Evolutionary conservation across 2,113 vertebrate genomes (phyloP).

Genomic region (Nothoprocta perdicaria): DNA sequence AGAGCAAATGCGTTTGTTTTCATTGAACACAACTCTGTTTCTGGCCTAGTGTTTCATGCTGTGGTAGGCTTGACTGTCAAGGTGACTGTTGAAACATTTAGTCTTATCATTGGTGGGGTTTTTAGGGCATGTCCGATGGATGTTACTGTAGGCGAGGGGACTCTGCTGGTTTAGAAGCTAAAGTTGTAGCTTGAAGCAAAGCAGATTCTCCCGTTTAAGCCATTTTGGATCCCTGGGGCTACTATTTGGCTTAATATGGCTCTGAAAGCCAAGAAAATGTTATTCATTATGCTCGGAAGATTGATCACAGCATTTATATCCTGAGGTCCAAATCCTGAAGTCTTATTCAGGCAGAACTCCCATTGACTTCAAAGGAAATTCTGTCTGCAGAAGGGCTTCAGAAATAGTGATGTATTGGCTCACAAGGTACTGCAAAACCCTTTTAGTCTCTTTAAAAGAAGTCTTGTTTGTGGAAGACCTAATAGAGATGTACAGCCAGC

Average conservation of each 20-base stretch:
- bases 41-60: not conserved
- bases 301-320: slow-evolving; percentile 32
- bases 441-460: not conserved
- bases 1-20: not conserved
- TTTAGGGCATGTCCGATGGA: not conserved
- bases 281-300: slow-evolving; percentile 31
- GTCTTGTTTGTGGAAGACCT: not conserved
- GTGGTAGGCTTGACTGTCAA: not conserved
- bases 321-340: slow-evolving; percentile 43
- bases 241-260: slow-evolving; percentile 1
- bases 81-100: not conserved
- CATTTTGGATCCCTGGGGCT: slow-evolving; percentile 22
- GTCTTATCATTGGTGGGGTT: not conserved
- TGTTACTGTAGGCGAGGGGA: not conserved
- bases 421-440: not conserved
- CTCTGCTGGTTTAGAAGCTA: slow-evolving; percentile 4
- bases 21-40: not conserved
- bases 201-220: not conserved
- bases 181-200: slow-evolving; percentile 17
- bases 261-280: slow-evolving; percentile 58
- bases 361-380: slow-evolving; percentile 43
- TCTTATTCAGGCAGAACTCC: slow-evolving; percentile 19
- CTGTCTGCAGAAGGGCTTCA: slow-evolving; percentile 25
- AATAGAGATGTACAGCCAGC: not conserved
- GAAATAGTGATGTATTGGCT: slow-evolving; percentile 22